Evolutionary conservation across 2,888 invertebrate genomes (phyloP).

Genomic region (Nematopogon swammerdamellus): DNA sequence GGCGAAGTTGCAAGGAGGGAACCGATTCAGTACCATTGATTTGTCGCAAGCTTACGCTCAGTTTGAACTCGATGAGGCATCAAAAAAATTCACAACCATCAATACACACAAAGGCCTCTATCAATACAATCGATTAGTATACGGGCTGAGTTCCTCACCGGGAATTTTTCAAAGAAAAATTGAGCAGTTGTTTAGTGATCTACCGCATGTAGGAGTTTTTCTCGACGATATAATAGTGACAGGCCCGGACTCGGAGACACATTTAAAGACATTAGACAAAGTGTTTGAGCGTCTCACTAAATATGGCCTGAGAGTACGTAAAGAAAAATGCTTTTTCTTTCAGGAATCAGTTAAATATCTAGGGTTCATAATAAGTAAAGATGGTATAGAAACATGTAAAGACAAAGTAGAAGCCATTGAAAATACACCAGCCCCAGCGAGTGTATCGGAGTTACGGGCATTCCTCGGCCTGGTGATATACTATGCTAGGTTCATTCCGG

Average conservation of each 20-base stretch:
- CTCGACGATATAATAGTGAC: background rate
- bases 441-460: background rate
- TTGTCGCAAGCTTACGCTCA: slow-evolving; percentile 6
- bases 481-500: background rate
- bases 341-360: background rate
- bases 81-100: slow-evolving; percentile 9
- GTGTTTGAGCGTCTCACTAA: background rate
- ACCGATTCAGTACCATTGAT: slow-evolving; percentile 1
- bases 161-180: slow-evolving; percentile 10
- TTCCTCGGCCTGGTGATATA: background rate
- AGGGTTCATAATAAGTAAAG: background rate
- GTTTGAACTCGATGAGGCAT: slow-evolving; percentile 7
- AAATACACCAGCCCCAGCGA: background rate
- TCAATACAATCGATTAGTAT: slow-evolving; percentile 13
- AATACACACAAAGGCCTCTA: slow-evolving; percentile 15
- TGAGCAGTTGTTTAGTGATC: background rate
- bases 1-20: slow-evolving; percentile 1
- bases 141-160: slow-evolving; percentile 12
- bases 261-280: background rate
- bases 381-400: background rate
- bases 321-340: background rate
- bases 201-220: background rate
- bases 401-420: background rate
- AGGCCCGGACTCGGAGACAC: background rate
- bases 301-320: background rate